Base-by-base conservation (phyloP, 2,888 invertebrate genomes). In the Tenthredo amoena region DNA sequence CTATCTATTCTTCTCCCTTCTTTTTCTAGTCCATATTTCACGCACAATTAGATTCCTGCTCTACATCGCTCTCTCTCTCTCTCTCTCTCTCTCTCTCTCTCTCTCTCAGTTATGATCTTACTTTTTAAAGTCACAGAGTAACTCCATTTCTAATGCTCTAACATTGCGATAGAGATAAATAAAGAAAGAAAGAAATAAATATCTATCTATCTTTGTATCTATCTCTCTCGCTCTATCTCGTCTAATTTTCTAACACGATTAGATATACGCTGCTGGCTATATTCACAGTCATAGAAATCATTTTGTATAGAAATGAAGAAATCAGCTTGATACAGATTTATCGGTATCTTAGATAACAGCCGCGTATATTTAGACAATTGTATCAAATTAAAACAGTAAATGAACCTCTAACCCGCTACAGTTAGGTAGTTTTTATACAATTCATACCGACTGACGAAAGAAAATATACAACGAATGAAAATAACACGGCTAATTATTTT, bases 401-500 rank as follows among this genome's bases (percentile, higher is more conserved):
- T 10, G 40, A 43, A 43, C 10, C 10, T 40, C 40, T 9, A 1
- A 9, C 6, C 1, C 7, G 5, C 26, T 26, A 26, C 9, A 10
- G 40, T 43, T 43, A 10, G 40, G 10, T 43, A 43, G 40, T 43
- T 43, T 43, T 43, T 12, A 10, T 21, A 68, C 26, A 26, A 68
- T 55, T 55, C n/a, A 55, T n/a, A 21, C 2, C 1, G 2, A 26
- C 47, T 43, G 21, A 50, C 55, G 7, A 37, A 18, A 37, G 3
- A 26, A 58, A 31, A 18, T 12, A 50, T 15, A 76, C 62, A 62
- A 21, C 40, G 15, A 37, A 37, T 40, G 0, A 9, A 12, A 21
- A 77, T 31, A 55, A 77, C 50, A 12, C 12, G 37, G 12, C 81
- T 62, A 81, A 81, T 81, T 81, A 81, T 81, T 81, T 81, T 62